Percentiles rank a stretch among this genome's conserved stretches.
phyloP scores from a whole-genome alignment of 2,113 vertebrate species.

The Scytalopus superciliaris region DNA sequence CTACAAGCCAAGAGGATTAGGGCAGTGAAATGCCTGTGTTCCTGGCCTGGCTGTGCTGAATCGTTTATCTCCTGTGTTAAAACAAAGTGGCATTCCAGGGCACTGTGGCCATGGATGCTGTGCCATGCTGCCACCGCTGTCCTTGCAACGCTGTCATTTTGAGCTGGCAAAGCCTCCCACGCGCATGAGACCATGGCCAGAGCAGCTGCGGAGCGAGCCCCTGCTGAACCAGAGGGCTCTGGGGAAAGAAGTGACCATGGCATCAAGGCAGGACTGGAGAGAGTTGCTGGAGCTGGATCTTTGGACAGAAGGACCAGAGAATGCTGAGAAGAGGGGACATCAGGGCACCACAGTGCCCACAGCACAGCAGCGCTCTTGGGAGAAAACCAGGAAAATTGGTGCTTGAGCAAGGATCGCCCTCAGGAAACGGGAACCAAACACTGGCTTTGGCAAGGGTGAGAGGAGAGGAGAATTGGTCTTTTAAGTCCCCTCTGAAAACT shows the following conservation, averaged over 20 bases:
- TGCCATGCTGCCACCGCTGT: neutral
- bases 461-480: neutral
- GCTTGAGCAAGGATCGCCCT: neutral
- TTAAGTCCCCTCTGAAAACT: neutral
- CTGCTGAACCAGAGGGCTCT: neutral
- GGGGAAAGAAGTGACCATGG: neutral
- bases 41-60: neutral
- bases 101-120: neutral
- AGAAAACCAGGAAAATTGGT: neutral
- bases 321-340: neutral
- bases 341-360: neutral
- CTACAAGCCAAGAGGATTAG: neutral
- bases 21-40: neutral
- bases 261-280: neutral
- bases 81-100: neutral
- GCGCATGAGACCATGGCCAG: accelerated
- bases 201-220: neutral
- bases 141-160: accelerated
- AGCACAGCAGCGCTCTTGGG: neutral
- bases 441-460: neutral
- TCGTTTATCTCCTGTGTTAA: neutral
- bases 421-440: neutral
- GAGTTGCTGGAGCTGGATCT: neutral
- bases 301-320: neutral
- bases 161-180: neutral